phyloP scores from a whole-genome alignment of 2,113 vertebrate genomes.

The Sciurus niger region DNA sequence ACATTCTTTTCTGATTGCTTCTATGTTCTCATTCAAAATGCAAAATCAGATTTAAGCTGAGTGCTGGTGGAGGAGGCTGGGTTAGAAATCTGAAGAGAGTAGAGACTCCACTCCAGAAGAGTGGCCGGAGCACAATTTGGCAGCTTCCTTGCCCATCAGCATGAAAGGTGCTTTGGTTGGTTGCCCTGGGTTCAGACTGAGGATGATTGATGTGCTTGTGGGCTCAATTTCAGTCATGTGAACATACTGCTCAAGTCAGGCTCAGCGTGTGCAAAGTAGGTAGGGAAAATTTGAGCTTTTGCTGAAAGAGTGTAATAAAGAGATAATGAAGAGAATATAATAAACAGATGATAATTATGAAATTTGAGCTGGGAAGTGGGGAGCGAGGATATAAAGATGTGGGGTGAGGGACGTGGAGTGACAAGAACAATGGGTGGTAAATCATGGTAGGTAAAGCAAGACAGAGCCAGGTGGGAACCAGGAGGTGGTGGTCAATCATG shows the following conservation, averaged over 20 bases:
- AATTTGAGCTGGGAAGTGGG: neutral
- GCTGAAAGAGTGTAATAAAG: neutral
- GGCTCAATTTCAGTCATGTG: neutral
- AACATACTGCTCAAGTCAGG: neutral
- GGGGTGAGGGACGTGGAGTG: neutral
- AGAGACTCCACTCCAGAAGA: neutral
- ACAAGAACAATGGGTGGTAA: neutral
- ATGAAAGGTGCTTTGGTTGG: neutral
- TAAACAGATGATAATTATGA: neutral
- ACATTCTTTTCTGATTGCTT: neutral
- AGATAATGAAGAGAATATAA: neutral
- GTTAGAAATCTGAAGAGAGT: neutral
- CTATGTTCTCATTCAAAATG: neutral
- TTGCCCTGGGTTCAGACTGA: neutral
- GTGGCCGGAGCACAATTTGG: neutral
- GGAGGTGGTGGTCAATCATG: neutral
- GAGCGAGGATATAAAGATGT: neutral
- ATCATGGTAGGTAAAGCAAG: neutral
- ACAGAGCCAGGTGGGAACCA: neutral
- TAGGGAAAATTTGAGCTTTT: neutral
- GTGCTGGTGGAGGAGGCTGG: neutral
- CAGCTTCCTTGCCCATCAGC: neutral
- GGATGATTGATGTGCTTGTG: neutral
- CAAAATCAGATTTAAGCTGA: neutral
- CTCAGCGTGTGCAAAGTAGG: neutral